Evolutionary conservation across 1,140 invertebrate species (phyloP), one percentile per base, ranked within the genome.

Genomic region (Metopolophium dirhodum): DNA sequence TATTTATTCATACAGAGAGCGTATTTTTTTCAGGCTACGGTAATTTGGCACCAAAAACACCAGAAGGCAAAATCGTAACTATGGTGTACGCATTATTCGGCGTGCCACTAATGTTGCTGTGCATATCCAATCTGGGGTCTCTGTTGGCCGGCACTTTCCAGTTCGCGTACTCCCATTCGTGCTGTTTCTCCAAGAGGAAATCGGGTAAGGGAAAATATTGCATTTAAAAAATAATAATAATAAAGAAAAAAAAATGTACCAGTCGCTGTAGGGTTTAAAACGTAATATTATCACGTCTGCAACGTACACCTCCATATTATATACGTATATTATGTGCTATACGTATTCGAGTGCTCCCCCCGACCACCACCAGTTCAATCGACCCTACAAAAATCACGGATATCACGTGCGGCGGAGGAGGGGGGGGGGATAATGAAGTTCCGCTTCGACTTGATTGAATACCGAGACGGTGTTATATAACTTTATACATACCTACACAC

Each of bases 51-150:
- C 98, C 97, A n/a, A 97, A 96, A 94, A 98, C 98, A 41, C 95
- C 96, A 20, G 95, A 96, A 30, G 98, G 98, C 7, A 97, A 98
- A 95, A 96, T 98, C 45, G 96, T 98, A 3, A 98, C 98, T 2
- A 98, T 99, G 94, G 95, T 98, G 23, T 99, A 99, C 95, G 98
- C 98, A 1, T 96, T 97, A 94, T 96, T 96, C 94, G 98, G 98
- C 1, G 98, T 98, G 54, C 98, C 98, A 4, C 95, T 99, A 83
- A 98, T 98, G 96, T 95, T 99, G 83, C 96, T 98, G 85, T 98
- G 98, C 95, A 95, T 99, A 85, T 98, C 98, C 8, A 98, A 98
- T 94, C 96, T 98, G 90, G 98, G 98, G 2, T 96, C 97, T n/a
- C 96, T 97, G 83, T 96, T 98, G 93, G 98, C 98, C 35, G 96